Evolutionary conservation across 2,888 invertebrate genomes (phyloP), one percentile per base, ranked within the genome.

Genomic region (Tipula confusa): DNA sequence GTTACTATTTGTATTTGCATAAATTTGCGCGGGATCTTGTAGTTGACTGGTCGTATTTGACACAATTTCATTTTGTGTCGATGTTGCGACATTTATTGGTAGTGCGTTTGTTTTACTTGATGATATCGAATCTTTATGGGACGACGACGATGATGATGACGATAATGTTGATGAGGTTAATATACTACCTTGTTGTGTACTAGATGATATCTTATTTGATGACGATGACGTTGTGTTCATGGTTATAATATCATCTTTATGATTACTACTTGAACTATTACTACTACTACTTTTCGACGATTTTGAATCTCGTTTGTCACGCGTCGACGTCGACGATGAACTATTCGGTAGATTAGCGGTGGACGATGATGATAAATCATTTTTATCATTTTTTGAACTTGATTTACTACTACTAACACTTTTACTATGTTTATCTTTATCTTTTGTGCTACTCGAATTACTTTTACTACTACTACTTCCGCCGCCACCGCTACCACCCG

Each of bases 361-460:
- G 18, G 88, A 88, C 11, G 88, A 87, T 13, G 88, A 87, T n/a
- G 87, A 86, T 24, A 87, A 86, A 64, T 87, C 89, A 85, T 89
- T 89, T n/a, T 86, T 86, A 83, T 86, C 86, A 84, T 88, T 89
- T 85, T 89, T 88, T 18, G 89, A 88, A 85, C 87, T 87, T 1
- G 89, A 88, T 84, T 87, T 86, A 85, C 89, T 90, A 85, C 86
- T 87, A 85, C 86, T 87, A 2, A 88, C 43, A 85, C 84, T 85
- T 85, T 90, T 89, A 85, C 87, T 87, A 85, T 89, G 89, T 84
- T 89, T 89, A 82, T 89, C 89, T 85, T 89, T 89, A 43, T 90
- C 90, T 84, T 88, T 89, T 83, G 87, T 87, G 84, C 86, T 86
- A 84, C 86, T 86, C n/a, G 87, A 86, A 83, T 85, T 86, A 79